Conservation (phyloP, 2,797 vertebrate species). For the Leptodactylus fallax region DNA sequence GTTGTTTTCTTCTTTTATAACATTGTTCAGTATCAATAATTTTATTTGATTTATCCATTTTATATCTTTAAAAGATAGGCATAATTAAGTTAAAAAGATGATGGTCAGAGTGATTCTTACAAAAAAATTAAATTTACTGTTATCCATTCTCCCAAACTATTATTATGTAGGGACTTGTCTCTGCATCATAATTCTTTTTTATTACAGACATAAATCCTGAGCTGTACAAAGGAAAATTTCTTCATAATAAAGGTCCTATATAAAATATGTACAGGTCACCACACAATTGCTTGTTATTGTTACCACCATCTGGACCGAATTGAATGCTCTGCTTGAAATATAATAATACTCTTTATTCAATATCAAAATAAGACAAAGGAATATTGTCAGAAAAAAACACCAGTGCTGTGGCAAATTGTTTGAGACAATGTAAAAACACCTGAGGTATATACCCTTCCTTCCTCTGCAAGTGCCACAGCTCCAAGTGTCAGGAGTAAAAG, state of each 20-base stretch:
- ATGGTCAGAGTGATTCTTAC: no score
- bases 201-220: not conserved
- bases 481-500: no score
- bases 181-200: not conserved
- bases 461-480: not conserved
- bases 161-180: not conserved
- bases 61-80: no score
- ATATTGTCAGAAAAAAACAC: not conserved
- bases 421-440: not conserved
- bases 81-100: no score
- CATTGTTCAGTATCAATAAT: no score
- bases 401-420: not conserved
- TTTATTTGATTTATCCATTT: no score
- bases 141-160: no score
- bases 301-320: not conserved
- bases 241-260: not conserved
- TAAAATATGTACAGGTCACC: not conserved
- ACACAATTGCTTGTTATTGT: not conserved
- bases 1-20: no score
- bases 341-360: not conserved
- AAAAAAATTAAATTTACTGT: no score
- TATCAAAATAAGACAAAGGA: not conserved
- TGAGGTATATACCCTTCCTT: not conserved
- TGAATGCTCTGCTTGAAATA: not conserved
- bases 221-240: not conserved